Base-by-base conservation (phyloP, 2,797 vertebrate genomes). In the Gila robusta region DNA sequence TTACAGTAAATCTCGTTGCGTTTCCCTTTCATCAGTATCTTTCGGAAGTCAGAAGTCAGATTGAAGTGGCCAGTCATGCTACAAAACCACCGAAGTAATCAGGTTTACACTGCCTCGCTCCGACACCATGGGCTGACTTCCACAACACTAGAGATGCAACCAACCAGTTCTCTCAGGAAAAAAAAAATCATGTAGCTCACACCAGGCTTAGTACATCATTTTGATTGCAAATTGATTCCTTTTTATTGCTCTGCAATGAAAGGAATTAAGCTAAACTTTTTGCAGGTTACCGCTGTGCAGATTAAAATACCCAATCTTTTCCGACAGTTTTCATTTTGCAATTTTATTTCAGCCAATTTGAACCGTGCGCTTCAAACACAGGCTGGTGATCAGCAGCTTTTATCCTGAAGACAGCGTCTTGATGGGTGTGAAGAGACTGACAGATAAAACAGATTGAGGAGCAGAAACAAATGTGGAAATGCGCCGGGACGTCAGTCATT, bases 371-470 rank as follows among this genome's bases (percentile, higher is more conserved):
- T 81, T 70, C 59, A 49, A 56, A 76, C 28, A 49, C 35, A 82
- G 64, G 47, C 71, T 39, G 49, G 54, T 80, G 76, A 67, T 86
- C 84, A 84, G 78, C 81, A 39, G 56, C 81, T 86, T 49, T 26
- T 77, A 78, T 67, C 56, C 12, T n/a, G 59, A 47, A 73, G 81
- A 76, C 82, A 77, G 73, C 74, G 32, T 52, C 23, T 49, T 80
- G 80, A 82, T 84, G n/a, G 56, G 86, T 80, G 77, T 56, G 87
- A 81, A 88, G 37, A 83, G 69, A 23, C 44, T 28, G 81, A 88
- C 84, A 81, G 74, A 83, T 79, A 73, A 23, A 80, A 77, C 69
- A 69, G 77, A 87, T 72, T 83, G 84, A 85, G 56, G 84, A 85
- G 69, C 77, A 79, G 69, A 85, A 80, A 85, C 77, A 85, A 85